Conservation (phyloP, 2,797 vertebrate genomes). For the Momotus momota region DNA sequence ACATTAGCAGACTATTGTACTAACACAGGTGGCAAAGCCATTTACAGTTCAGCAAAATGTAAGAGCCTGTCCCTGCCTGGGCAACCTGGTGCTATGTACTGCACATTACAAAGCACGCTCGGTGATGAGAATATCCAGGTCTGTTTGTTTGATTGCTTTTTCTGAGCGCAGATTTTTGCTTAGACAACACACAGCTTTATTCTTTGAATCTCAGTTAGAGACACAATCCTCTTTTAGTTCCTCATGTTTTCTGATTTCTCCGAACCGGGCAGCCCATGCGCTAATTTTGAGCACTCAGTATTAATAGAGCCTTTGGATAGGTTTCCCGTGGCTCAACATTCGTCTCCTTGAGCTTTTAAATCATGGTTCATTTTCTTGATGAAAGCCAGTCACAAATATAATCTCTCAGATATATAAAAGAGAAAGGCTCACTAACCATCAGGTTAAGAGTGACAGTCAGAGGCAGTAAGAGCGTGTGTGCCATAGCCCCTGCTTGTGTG, state of each 20-base stretch:
- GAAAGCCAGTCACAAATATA: constrained; percentile 32
- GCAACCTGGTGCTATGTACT: background rate
- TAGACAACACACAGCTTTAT: background rate
- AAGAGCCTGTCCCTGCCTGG: background rate
- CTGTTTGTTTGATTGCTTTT: background rate
- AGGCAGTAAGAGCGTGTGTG: background rate
- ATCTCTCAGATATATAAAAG: background rate
- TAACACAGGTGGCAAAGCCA: constrained; percentile 2
- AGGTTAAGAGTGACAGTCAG: background rate
- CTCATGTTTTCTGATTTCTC: background rate
- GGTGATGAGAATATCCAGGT: background rate
- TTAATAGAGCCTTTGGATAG: background rate
- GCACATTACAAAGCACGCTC: background rate
- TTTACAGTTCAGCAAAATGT: background rate
- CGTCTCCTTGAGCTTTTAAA: background rate
- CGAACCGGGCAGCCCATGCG: background rate
- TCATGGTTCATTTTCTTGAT: constrained; percentile 5
- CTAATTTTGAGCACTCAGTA: background rate
- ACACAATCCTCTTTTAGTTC: background rate
- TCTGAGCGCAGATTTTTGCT: background rate
- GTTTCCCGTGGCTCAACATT: background rate
- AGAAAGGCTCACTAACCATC: background rate
- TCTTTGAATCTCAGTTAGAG: background rate
- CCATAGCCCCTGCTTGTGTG: background rate
- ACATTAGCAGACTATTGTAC: background rate